phyloP scores from a whole-genome alignment of 2,888 invertebrate genomes.

The Thereva unica region DNA sequence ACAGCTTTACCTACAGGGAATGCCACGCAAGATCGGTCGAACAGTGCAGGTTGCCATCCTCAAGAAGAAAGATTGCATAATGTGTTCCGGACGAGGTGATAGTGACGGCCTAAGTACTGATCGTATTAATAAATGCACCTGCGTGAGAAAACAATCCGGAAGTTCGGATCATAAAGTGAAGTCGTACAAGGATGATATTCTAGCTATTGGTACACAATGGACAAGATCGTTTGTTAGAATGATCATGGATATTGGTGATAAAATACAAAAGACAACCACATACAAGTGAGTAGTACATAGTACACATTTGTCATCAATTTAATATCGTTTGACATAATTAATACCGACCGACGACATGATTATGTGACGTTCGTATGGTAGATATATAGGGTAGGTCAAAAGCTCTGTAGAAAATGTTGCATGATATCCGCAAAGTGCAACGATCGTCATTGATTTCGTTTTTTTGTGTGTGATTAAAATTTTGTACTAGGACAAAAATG shows the following conservation, averaged over 20 bases:
- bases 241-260: conserved; percentile 45
- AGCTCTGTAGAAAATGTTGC: too few species aligned
- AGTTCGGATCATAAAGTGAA: neutral
- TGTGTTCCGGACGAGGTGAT: conserved; percentile 29
- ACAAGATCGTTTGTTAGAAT: conserved; percentile 49
- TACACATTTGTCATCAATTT: conserved; percentile 34
- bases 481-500: too few species aligned
- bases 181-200: conserved; percentile 49
- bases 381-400: too few species aligned
- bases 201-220: conserved; percentile 53
- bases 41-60: conserved; percentile 52
- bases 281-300: conserved; percentile 58
- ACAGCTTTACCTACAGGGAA: conserved; percentile 51
- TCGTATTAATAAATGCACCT: conserved; percentile 11
- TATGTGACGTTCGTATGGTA: too few species aligned
- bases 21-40: conserved; percentile 55
- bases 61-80: conserved; percentile 48
- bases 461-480: too few species aligned
- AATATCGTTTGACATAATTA: neutral
- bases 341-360: too few species aligned
- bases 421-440: too few species aligned
- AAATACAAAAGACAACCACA: conserved; percentile 50
- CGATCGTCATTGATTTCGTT: too few species aligned
- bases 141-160: neutral
- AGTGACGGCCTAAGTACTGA: conserved; percentile 31